Evolutionary conservation across 2,888 invertebrate species (phyloP), one percentile per base, ranked within the genome.

Genomic region (Napeogenes inachia): DNA sequence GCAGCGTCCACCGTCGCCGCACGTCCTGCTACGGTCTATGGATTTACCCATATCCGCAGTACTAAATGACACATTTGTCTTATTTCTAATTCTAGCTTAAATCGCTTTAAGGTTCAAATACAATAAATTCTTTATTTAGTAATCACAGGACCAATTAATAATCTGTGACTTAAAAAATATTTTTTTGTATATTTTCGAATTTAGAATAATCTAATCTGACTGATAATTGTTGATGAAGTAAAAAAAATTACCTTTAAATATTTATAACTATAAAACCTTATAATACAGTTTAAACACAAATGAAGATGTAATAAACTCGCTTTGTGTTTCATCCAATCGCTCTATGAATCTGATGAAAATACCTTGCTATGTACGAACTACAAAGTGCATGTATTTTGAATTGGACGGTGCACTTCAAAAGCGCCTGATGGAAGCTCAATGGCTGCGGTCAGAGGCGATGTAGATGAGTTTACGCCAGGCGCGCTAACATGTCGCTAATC

Each of bases 401-500:
- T 54, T n/a, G 57, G 35, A 63, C 54, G 57, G 46, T 65, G 64
- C 61, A 64, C 54, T 63, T 70, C 62, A 66, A 69, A 68, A 68
- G 68, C 69, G 65, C 68, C 68, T 68, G 68, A 65, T 66, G 65
- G 60, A 65, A 61, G 65, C 70, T 70, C 68, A 71, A 68, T 66
- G 69, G 67, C 61, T 67, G 70, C 67, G 70, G 71, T 67, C 64
- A 65, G 63, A 65, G 66, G 65, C 68, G 63, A 68, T 68, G 69
- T 67, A 69, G 70, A 67, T 65, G 68, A 68, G 66, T 69, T 71
- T 66, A 69, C 68, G 68, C 65, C 65, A 70, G 69, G 70, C 69
- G 65, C 65, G 56, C 60, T 69, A 69, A 67, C 62, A 66, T 61
- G 63, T 62, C 61, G 63, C 68, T 68, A 64, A 70, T 68, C 64